phyloP scores from a whole-genome alignment of 2,797 vertebrate species.

The Bradypus variegatus region DNA sequence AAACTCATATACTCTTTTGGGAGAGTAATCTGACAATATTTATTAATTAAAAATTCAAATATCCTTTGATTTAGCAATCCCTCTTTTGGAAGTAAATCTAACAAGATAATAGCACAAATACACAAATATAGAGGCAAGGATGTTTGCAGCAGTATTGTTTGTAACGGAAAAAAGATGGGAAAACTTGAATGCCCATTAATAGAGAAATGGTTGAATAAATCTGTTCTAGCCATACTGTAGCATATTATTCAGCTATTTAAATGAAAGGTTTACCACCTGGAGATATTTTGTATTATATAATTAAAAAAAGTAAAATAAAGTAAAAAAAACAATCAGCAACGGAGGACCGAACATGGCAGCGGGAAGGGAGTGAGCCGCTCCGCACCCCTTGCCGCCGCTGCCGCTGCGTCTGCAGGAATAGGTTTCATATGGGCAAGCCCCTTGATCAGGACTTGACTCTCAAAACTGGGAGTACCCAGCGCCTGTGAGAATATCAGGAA shows the following conservation, averaged over 20 bases:
- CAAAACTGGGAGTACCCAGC: no score
- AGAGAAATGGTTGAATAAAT: neutral
- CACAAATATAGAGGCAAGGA: neutral
- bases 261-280: neutral
- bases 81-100: neutral
- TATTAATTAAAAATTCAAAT: slow-evolving; percentile 1
- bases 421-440: no score
- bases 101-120: neutral
- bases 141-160: neutral
- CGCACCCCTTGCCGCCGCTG: no score
- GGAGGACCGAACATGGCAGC: no score
- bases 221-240: neutral
- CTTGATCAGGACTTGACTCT: no score
- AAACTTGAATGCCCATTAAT: neutral
- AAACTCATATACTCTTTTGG: neutral
- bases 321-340: neutral
- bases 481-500: no score
- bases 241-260: neutral
- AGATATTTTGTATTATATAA: neutral
- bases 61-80: neutral
- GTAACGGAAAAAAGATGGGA: neutral
- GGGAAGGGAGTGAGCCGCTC: no score
- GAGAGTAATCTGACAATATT: neutral
- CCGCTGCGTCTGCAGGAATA: no score
- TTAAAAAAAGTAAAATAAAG: neutral